Percentiles rank a stretch among this genome's conserved stretches.
phyloP scores from a whole-genome alignment of 2,888 invertebrate genomes.

The Pyrochroa serraticornis region DNA sequence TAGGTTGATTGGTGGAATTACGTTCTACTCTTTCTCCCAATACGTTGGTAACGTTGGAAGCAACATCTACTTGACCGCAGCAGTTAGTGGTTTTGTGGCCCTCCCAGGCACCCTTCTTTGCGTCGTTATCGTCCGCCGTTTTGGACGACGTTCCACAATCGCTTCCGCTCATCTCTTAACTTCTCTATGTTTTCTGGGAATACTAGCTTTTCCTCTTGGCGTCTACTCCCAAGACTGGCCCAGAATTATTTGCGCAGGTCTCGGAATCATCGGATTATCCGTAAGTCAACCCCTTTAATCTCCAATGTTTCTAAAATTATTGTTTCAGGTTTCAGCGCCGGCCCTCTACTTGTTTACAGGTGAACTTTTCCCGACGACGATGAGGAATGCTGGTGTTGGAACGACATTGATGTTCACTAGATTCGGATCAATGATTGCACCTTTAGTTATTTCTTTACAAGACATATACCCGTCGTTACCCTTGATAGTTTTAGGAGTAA shows the following conservation, averaged over 20 bases:
- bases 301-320: constrained; percentile 1
- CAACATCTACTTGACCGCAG: constrained; percentile 63
- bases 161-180: constrained; percentile 60
- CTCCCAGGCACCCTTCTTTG: constrained; percentile 63
- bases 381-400: constrained; percentile 78
- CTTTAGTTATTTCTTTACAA: constrained; percentile 48
- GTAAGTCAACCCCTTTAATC: constrained; percentile 56
- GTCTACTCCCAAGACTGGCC: constrained; percentile 61
- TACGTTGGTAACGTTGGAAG: constrained; percentile 63
- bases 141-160: constrained; percentile 62
- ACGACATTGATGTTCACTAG: constrained; percentile 76
- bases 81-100: constrained; percentile 62
- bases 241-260: constrained; percentile 64
- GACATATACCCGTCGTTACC: constrained; percentile 45
- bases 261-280: constrained; percentile 70
- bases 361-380: constrained; percentile 79
- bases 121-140: constrained; percentile 59
- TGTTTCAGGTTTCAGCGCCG: constrained; percentile 61
- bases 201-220: constrained; percentile 61
- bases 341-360: constrained; percentile 76
- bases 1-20: constrained; percentile 65
- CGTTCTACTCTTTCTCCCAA: constrained; percentile 67
- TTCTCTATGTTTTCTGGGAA: constrained; percentile 60
- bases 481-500: constrained; percentile 46
- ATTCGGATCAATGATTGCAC: constrained; percentile 73